These are phyloP conservation scores for Pipistrellus pipistrellus DNA, from an alignment of 2,797 vertebrate species.

Conservation along the genomic window DNA sequence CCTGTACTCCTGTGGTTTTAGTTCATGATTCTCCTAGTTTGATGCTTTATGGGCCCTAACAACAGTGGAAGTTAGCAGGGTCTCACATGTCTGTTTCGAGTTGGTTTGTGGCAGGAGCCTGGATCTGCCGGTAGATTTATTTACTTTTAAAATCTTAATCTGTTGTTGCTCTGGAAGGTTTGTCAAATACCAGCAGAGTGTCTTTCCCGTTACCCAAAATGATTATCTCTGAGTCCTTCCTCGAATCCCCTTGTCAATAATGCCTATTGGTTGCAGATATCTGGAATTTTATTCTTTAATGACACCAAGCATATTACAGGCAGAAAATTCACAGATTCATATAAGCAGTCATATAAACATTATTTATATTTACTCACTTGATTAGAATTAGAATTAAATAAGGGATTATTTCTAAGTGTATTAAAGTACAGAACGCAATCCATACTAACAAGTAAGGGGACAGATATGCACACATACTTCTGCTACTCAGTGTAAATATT, in stretches of 20 bases:
- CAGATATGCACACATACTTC: background rate
- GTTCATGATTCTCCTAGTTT: background rate
- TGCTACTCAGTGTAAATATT: background rate
- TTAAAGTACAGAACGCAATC: background rate
- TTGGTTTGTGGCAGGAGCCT: background rate
- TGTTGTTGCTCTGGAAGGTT: background rate
- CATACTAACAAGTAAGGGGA: background rate
- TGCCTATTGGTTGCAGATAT: background rate
- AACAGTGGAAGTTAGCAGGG: background rate
- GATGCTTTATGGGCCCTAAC: background rate
- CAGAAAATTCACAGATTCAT: background rate
- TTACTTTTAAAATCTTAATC: background rate
- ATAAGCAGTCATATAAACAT: background rate
- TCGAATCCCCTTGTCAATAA: background rate
- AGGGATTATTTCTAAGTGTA: background rate
- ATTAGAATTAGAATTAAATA: background rate
- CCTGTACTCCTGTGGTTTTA: background rate
- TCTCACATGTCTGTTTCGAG: background rate
- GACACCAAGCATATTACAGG: background rate
- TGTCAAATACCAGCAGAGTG: background rate
- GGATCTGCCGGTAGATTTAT: background rate
- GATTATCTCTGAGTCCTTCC: background rate
- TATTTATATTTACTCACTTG: background rate
- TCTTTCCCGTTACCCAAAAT: background rate
- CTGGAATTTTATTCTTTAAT: background rate